Conservation (phyloP, 1,140 invertebrate genomes). For the Drosophila simulans region DNA sequence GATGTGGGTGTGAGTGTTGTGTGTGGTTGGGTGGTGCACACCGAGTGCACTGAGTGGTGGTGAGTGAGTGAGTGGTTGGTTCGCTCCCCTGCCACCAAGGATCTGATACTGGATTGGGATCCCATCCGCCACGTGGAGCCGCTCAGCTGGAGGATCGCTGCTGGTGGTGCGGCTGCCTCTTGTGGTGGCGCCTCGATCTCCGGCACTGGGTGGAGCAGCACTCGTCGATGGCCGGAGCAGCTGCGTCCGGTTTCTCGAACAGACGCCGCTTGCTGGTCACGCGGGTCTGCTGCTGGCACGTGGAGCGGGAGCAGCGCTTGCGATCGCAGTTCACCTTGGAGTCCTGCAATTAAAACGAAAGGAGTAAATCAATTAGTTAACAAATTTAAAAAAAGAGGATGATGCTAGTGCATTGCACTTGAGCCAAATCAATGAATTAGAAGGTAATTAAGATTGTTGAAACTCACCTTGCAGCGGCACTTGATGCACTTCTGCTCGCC, state of each 20-base stretch:
- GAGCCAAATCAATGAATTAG: background rate
- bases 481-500: constrained; percentile 94
- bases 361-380: constrained; percentile 55
- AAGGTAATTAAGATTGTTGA: background rate
- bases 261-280: constrained; percentile 77
- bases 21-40: constrained; percentile 8
- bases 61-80: constrained; percentile 13
- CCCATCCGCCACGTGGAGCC: constrained; percentile 16
- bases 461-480: constrained; percentile 93
- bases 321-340: constrained; percentile 91
- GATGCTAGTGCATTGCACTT: background rate
- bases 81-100: background rate
- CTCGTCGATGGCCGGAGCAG: constrained; percentile 84
- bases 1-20: constrained; percentile 2
- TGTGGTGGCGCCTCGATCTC: constrained; percentile 85
- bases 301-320: constrained; percentile 90
- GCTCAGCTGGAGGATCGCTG: constrained; percentile 52
- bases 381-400: background rate
- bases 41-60: constrained; percentile 7
- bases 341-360: constrained; percentile 87
- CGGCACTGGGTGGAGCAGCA: constrained; percentile 86
- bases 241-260: constrained; percentile 75
- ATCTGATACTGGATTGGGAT: constrained; percentile 21
- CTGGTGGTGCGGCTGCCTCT: constrained; percentile 65
- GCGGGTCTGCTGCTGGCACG: constrained; percentile 87